phyloP scores from a whole-genome alignment of 2,888 invertebrate species.

The Erannis defoliaria region DNA sequence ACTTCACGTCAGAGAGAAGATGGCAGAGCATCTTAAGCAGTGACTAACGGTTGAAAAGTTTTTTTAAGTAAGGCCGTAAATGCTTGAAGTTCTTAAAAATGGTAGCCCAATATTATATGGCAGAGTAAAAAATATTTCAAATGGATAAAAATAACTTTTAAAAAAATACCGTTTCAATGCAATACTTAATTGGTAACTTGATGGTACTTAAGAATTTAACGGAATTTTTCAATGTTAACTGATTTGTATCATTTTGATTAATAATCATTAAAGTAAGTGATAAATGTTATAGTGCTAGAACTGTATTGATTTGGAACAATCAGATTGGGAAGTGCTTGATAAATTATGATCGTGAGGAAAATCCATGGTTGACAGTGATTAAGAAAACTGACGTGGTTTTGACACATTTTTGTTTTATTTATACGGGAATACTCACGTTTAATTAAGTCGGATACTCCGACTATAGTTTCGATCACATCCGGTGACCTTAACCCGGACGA shows the following conservation, averaged over 20 bases:
- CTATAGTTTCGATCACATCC: too few species aligned
- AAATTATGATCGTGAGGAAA: slow-evolving; percentile 6
- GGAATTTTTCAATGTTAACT: slow-evolving; percentile 14
- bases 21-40: too few species aligned
- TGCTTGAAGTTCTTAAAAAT: neutral
- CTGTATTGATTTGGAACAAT: slow-evolving; percentile 5
- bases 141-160: neutral
- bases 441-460: too few species aligned
- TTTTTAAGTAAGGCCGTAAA: too few species aligned
- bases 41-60: too few species aligned
- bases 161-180: slow-evolving; percentile 12
- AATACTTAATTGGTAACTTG: slow-evolving; percentile 8
- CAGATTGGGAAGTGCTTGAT: neutral
- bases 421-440: too few species aligned
- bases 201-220: slow-evolving; percentile 10
- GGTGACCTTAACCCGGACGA: too few species aligned
- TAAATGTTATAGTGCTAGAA: neutral
- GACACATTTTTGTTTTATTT: too few species aligned
- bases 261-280: neutral
- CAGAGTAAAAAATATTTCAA: neutral
- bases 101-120: neutral
- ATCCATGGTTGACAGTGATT: neutral
- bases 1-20: too few species aligned
- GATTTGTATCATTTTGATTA: slow-evolving; percentile 11
- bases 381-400: too few species aligned